These are phyloP conservation scores for Melanostoma mellinum DNA, from an alignment of 2,888 invertebrate species.

Conservation along the genomic window DNA sequence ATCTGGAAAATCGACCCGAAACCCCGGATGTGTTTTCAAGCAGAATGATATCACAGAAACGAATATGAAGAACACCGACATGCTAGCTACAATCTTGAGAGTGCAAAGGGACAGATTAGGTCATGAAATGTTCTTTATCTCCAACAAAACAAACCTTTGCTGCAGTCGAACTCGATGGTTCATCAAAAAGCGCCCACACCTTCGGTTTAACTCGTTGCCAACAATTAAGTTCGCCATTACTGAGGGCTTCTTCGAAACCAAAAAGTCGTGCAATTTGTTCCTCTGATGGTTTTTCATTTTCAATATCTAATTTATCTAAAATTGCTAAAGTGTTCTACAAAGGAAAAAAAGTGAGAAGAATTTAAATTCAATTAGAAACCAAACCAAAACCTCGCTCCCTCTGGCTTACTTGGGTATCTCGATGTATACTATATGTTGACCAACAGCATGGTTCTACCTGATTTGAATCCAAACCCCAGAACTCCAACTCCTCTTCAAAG, in stretches of 20 bases:
- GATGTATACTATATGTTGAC: conserved; percentile 96
- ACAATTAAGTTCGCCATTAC: conserved; percentile 88
- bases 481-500: conserved; percentile 97
- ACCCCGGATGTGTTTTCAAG: conserved; percentile 96
- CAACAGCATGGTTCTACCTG: conserved; percentile 99
- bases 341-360: not conserved
- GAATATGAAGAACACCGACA: conserved; percentile 98
- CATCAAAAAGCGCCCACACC: conserved; percentile 97
- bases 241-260: conserved; percentile 93
- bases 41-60: conserved; percentile 97
- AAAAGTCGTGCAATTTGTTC: conserved; percentile 96
- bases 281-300: conserved; percentile 95
- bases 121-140: not conserved
- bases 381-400: not conserved
- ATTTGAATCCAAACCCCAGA: conserved; percentile 98
- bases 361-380: not conserved
- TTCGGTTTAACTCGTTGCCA: conserved; percentile 97
- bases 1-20: conserved; percentile 85
- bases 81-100: conserved; percentile 92
- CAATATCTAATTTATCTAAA: conserved; percentile 96
- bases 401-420: conserved; percentile 88
- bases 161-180: conserved; percentile 95
- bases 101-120: conserved; percentile 53
- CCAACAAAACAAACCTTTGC: conserved; percentile 88
- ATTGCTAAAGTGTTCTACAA: conserved; percentile 95